A percentile compares a stretch with the other conserved stretches of the same genome.
Evolutionary conservation across 1,140 invertebrate genomes (phyloP).

Genomic region (Tetramorium simillimum): DNA sequence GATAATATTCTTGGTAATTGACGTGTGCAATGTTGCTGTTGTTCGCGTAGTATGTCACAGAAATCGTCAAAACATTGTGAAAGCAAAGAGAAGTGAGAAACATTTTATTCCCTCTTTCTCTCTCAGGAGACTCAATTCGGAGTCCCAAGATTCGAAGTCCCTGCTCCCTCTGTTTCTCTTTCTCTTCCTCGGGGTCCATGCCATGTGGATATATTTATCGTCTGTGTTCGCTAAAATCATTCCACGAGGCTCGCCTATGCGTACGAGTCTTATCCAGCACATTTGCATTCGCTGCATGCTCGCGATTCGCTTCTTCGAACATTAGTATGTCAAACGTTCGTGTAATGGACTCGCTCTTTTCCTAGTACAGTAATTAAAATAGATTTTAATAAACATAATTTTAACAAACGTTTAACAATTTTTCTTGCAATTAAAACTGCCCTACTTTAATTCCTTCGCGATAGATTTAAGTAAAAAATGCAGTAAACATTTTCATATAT

Average conservation of each 20-base stretch:
- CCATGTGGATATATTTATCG: slow-evolving; percentile 77
- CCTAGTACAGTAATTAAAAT: neutral
- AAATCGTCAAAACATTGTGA: slow-evolving; percentile 21
- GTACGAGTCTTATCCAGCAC: slow-evolving; percentile 17
- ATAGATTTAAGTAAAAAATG: neutral
- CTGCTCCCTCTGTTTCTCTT: neutral
- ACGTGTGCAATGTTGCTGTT: neutral
- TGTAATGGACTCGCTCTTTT: neutral
- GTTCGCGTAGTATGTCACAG: slow-evolving; percentile 24
- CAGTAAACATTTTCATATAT: neutral
- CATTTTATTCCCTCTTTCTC: slow-evolving; percentile 10
- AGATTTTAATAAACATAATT: slow-evolving; percentile 5
- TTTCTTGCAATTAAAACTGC: neutral
- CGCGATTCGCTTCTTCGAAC: slow-evolving; percentile 4
- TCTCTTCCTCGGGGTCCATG: slow-evolving; percentile 1
- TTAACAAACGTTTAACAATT: too few relatives aligned
- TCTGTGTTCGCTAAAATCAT: slow-evolving; percentile 74
- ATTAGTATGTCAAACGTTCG: slow-evolving; percentile 1
- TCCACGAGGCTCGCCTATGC: slow-evolving; percentile 17
- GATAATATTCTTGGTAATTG: neutral
- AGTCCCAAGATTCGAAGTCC: neutral
- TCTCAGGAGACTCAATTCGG: slow-evolving; percentile 6
- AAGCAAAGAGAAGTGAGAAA: slow-evolving; percentile 31
- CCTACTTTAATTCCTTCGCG: neutral
- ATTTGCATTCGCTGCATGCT: neutral